Conservation (phyloP, 2,797 vertebrate species). For the Moxostoma hubbsi region DNA sequence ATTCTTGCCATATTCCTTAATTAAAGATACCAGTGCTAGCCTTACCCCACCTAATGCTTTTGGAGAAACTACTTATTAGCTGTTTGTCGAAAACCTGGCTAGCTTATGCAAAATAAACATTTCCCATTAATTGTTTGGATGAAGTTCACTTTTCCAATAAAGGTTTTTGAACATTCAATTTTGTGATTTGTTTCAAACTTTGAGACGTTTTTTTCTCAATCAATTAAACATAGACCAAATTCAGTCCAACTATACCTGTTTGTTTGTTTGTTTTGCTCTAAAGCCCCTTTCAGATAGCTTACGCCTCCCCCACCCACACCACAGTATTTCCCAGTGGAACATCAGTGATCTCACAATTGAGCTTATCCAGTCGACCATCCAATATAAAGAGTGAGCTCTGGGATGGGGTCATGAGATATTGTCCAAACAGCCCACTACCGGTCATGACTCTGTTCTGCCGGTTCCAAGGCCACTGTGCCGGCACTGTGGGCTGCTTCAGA, state of each 20-base stretch:
- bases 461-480: constrained; percentile 89
- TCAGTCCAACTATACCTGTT: constrained; percentile 79
- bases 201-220: constrained; percentile 50
- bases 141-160: constrained; percentile 56
- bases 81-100: constrained; percentile 55
- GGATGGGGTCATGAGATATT: constrained; percentile 95
- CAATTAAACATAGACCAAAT: constrained; percentile 74
- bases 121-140: constrained; percentile 46
- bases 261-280: constrained; percentile 58
- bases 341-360: constrained; percentile 98
- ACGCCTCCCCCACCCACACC: constrained; percentile 94
- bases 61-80: constrained; percentile 30
- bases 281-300: constrained; percentile 64
- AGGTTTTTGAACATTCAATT: constrained; percentile 67
- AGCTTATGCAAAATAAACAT: constrained; percentile 56
- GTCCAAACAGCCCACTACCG: constrained; percentile 92
- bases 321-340: constrained; percentile 91
- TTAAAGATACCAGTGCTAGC: constrained; percentile 42
- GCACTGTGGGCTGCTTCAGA: constrained; percentile 88
- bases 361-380: constrained; percentile 94
- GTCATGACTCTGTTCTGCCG: constrained; percentile 88
- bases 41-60: constrained; percentile 36
- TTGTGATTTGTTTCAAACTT: constrained; percentile 48
- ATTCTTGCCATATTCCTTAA: constrained; percentile 50
- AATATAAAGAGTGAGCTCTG: constrained; percentile 94